Evolutionary conservation across 2,797 vertebrate genomes (phyloP).

Genomic region (Eulemur coronatus): DNA sequence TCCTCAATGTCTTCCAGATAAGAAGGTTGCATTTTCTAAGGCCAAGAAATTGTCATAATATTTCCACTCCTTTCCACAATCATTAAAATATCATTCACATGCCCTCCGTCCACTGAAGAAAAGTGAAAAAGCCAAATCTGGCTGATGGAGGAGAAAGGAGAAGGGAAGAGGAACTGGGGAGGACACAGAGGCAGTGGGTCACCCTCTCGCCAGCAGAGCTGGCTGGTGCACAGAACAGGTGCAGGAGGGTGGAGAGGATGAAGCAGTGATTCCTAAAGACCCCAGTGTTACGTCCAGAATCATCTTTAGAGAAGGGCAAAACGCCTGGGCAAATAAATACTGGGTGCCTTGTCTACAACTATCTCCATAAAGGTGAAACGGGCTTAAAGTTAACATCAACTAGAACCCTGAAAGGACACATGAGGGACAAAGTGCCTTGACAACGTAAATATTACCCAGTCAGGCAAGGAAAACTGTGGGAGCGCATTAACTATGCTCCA

Average conservation of each 20-base stretch:
- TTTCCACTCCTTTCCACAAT: not conserved
- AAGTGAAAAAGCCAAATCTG: not conserved
- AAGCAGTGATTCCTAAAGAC: not conserved
- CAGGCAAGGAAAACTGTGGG: not conserved
- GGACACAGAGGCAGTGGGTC: not conserved
- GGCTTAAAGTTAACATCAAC: not conserved
- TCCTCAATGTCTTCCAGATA: not conserved
- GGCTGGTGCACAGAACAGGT: not conserved
- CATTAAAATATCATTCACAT: not conserved
- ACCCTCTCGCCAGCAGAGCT: not conserved
- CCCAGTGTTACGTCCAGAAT: not conserved
- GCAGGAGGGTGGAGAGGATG: fast-evolving
- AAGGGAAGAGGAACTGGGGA: not conserved
- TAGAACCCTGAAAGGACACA: not conserved
- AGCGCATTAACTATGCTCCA: not conserved
- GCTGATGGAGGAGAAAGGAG: not conserved
- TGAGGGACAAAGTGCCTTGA: not conserved
- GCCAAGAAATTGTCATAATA: not conserved
- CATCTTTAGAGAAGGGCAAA: not conserved
- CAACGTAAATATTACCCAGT: not conserved
- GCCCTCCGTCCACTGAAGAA: not conserved
- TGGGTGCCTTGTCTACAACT: not conserved
- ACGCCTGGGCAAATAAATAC: not conserved
- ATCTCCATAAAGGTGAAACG: not conserved
- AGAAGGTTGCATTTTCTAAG: not conserved